phyloP scores from a whole-genome alignment of 1,140 invertebrate genomes.

The Asbolus verrucosus region DNA sequence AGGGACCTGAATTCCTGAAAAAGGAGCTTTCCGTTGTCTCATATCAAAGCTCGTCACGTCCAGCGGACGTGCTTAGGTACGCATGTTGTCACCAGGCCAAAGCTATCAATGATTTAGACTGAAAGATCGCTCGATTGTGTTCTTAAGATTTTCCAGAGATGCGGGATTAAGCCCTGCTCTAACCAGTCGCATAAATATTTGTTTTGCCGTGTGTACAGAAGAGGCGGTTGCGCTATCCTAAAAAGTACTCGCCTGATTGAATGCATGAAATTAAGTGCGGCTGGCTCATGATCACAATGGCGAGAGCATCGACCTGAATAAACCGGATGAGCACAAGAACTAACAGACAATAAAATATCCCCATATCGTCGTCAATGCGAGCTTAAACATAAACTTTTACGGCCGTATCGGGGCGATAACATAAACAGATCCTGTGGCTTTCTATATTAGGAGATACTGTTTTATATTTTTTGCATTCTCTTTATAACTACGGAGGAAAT shows the following conservation, averaged over 20 bases:
- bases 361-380: conserved; percentile 12
- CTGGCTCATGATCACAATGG: not conserved
- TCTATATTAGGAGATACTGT: not conserved
- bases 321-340: conserved; percentile 20
- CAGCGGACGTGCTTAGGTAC: conserved; percentile 17
- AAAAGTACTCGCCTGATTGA: too few species aligned
- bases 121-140: conserved; percentile 15
- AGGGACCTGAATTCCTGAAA: conserved; percentile 18
- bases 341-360: conserved; percentile 32
- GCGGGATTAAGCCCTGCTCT: too few species aligned
- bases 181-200: not conserved
- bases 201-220: too few species aligned
- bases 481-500: not conserved
- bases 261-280: conserved; percentile 13
- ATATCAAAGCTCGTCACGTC: conserved; percentile 28
- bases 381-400: conserved; percentile 25
- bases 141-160: conserved; percentile 13
- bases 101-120: conserved; percentile 23
- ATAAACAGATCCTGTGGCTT: conserved; percentile 4
- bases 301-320: conserved; percentile 15
- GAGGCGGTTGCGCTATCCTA: too few species aligned
- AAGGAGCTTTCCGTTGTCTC: conserved; percentile 19
- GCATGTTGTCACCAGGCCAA: conserved; percentile 22
- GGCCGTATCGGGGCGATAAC: not conserved
- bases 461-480: not conserved